Conservation (phyloP, 2,888 invertebrate species). For the Himalopsyche tibetana region DNA sequence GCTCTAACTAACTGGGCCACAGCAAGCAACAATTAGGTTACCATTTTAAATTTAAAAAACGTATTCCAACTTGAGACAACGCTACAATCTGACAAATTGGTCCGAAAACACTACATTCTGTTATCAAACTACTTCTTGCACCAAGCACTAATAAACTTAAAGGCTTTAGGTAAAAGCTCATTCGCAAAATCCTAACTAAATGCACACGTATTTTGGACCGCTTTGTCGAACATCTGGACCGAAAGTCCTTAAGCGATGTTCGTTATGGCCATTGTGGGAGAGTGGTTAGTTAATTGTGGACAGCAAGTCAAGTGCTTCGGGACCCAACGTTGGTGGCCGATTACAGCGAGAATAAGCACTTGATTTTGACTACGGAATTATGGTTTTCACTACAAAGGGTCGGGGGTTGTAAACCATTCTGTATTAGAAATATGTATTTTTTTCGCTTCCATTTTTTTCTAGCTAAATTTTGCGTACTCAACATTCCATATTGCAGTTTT, state of each 20-base stretch:
- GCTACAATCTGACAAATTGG: no score
- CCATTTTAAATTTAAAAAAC: no score
- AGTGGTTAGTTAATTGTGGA: slow-evolving; percentile 8
- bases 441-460: no score
- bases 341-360: not conserved
- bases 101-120: no score
- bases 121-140: no score
- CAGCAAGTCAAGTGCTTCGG: not conserved
- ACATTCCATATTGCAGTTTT: no score
- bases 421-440: no score
- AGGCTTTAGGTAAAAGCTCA: not conserved
- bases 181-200: not conserved
- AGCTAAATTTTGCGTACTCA: no score
- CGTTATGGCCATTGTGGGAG: slow-evolving; percentile 12
- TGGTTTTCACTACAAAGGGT: not conserved
- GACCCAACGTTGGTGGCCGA: not conserved
- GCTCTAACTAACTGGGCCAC: no score
- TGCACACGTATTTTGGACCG: slow-evolving; percentile 10
- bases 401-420: no score
- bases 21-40: no score
- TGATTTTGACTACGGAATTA: slow-evolving; percentile 11
- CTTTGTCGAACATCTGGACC: not conserved
- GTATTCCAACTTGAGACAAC: no score
- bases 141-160: not conserved
- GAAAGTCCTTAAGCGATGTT: slow-evolving; percentile 24